A percentile compares a stretch with the other conserved stretches of the same genome.
Conservation (phyloP, 2,797 vertebrate species). For the Spinus pinus region DNA sequence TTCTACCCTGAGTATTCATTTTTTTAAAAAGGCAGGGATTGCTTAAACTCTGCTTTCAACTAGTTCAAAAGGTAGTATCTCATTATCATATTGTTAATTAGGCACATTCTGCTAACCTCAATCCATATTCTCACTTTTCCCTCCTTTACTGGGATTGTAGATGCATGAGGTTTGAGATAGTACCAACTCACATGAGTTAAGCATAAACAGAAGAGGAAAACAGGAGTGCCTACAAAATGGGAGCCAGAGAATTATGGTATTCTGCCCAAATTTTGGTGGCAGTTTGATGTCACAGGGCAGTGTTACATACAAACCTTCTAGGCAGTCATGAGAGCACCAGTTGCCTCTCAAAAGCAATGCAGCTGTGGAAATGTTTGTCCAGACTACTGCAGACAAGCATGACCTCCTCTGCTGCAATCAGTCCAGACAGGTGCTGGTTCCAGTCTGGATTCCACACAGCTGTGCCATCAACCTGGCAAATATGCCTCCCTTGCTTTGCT, state of each 20-base stretch:
- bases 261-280: background rate
- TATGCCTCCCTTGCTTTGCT: background rate
- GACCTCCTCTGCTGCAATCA: background rate
- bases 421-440: background rate
- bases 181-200: background rate
- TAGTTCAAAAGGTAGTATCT: background rate
- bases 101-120: background rate
- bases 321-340: accelerated
- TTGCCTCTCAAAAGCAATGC: background rate
- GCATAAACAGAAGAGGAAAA: background rate
- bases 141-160: background rate
- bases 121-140: background rate
- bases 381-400: background rate
- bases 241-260: background rate
- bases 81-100: background rate
- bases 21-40: background rate
- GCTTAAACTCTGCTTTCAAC: background rate
- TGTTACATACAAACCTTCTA: background rate
- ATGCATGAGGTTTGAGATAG: background rate
- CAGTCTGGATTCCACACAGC: background rate
- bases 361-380: background rate
- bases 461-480: background rate
- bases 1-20: background rate
- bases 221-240: background rate
- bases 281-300: background rate